These are phyloP conservation scores for Halcyon smyrnensis DNA, from an alignment of 2,797 vertebrate species.

Conservation along the genomic window DNA sequence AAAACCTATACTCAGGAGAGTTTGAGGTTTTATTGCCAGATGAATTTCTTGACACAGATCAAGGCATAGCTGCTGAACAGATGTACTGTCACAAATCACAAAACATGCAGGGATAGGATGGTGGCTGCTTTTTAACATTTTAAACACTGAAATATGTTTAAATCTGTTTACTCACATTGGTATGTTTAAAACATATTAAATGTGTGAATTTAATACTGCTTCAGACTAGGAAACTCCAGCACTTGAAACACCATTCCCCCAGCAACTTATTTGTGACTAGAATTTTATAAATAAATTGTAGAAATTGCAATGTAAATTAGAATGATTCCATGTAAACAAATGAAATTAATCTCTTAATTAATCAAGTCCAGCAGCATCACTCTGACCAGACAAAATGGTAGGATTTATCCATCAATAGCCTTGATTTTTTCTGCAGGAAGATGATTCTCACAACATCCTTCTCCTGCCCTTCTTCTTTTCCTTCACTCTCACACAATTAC, in stretches of 20 bases:
- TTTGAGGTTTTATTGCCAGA: neutral
- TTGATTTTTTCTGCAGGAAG: neutral
- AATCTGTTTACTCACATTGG: neutral
- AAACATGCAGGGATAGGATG: neutral
- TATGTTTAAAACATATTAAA: neutral
- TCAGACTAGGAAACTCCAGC: neutral
- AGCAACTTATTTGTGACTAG: neutral
- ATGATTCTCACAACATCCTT: neutral
- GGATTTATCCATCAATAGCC: neutral
- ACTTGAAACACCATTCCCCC: neutral
- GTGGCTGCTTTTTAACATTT: neutral
- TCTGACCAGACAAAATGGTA: neutral
- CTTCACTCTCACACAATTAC: neutral
- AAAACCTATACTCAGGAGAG: neutral
- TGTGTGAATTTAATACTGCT: neutral
- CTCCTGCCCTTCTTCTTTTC: neutral
- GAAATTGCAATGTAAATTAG: neutral
- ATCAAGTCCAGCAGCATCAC: neutral
- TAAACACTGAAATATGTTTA: neutral
- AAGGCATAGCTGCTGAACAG: neutral
- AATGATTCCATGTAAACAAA: neutral
- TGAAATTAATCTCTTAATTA: neutral
- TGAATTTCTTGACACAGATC: neutral
- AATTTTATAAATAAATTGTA: neutral
- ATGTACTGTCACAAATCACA: neutral